Evolutionary conservation across 2,888 invertebrate species (phyloP).

Genomic region (Shargacucullia verbasci): DNA sequence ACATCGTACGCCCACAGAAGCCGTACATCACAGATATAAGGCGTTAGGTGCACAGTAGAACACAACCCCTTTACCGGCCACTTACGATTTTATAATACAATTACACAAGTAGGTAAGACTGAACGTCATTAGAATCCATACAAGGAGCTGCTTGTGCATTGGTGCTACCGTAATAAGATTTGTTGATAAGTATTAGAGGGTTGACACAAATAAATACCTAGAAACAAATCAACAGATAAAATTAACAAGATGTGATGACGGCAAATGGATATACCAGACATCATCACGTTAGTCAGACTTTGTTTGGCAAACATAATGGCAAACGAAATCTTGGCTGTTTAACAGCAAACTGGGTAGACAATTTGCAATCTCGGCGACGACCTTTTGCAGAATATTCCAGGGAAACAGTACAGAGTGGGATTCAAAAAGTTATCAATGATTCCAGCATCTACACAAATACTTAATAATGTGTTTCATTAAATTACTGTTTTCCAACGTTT

Average conservation of each 20-base stretch:
- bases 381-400: no score
- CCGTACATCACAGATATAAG: conserved; percentile 46
- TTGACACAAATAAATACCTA: conserved; percentile 42
- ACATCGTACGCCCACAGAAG: conserved; percentile 50
- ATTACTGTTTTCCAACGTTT: no score
- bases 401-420: no score
- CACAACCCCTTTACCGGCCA: conserved; percentile 73
- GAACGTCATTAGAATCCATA: conserved; percentile 79
- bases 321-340: no score
- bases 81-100: conserved; percentile 84
- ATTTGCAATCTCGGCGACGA: no score
- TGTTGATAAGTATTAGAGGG: conserved; percentile 57
- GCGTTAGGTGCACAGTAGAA: conserved; percentile 41
- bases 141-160: conserved; percentile 77
- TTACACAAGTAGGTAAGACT: conserved; percentile 61
- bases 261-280: no score
- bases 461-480: no score
- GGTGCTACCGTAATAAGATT: conserved; percentile 80
- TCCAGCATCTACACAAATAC: no score
- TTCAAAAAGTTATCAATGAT: no score
- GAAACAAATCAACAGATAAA: conserved; percentile 18
- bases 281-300: no score
- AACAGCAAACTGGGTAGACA: no score
- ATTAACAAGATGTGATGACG: background rate
- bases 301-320: no score